A percentile compares a stretch with the other conserved stretches of the same genome.
Evolutionary conservation across 2,888 invertebrate species (phyloP).

Genomic region (Leptinotarsa haldemani): DNA sequence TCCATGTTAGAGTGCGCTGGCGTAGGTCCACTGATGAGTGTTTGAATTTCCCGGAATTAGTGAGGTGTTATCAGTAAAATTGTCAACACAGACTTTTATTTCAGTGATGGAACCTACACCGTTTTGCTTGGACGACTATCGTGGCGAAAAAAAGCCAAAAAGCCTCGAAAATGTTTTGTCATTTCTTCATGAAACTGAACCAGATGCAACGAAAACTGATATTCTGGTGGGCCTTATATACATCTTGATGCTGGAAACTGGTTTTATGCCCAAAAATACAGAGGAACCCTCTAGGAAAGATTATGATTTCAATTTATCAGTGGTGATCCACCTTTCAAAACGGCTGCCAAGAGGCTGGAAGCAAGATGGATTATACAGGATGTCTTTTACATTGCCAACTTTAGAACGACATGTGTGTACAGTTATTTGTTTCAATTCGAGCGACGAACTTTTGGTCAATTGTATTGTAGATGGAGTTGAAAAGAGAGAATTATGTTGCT

Average conservation of each 20-base stretch:
- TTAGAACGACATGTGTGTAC: slow-evolving; percentile 53
- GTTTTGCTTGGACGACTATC: slow-evolving; percentile 60
- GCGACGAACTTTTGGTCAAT: slow-evolving; percentile 61
- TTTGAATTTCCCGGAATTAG: slow-evolving; percentile 32
- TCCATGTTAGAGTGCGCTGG: slow-evolving; percentile 37
- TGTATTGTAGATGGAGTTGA: slow-evolving; percentile 54
- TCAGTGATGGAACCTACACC: slow-evolving; percentile 58
- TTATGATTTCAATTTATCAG: slow-evolving; percentile 52
- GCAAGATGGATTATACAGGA: slow-evolving; percentile 48
- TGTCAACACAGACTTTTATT: slow-evolving; percentile 49
- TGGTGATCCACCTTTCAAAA: slow-evolving; percentile 47
- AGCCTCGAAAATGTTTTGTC: slow-evolving; percentile 56
- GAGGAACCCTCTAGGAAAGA: slow-evolving; percentile 35
- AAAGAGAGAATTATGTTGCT: slow-evolving; percentile 46
- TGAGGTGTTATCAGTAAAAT: slow-evolving; percentile 19
- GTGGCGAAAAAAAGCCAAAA: slow-evolving; percentile 53
- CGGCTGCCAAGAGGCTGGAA: slow-evolving; percentile 56
- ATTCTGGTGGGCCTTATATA: slow-evolving; percentile 61
- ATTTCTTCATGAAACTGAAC: slow-evolving; percentile 45
- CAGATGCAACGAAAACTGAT: slow-evolving; percentile 51
- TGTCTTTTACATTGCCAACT: slow-evolving; percentile 54
- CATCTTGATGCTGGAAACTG: slow-evolving; percentile 62
- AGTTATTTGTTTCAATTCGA: slow-evolving; percentile 51
- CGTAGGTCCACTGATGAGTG: slow-evolving; percentile 15
- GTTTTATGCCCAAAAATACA: slow-evolving; percentile 58